Percentiles rank a stretch among this genome's conserved stretches.
Evolutionary conservation across 2,113 vertebrate species (phyloP).

Genomic region (Seriola rivoliana): DNA sequence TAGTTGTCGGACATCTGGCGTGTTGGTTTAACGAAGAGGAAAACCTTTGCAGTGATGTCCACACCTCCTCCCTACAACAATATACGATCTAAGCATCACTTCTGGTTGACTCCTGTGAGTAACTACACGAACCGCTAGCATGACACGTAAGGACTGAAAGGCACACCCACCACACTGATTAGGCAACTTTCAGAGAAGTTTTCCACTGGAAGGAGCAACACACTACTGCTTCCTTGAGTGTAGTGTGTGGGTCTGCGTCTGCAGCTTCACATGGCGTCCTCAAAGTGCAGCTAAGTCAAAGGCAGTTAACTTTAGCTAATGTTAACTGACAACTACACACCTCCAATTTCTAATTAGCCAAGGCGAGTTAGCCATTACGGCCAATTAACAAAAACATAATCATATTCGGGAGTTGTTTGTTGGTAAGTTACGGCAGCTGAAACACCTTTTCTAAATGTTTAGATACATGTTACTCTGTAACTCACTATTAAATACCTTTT

Average conservation of each 20-base stretch:
- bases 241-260: background rate
- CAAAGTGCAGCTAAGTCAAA: background rate
- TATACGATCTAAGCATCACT: conserved; percentile 32
- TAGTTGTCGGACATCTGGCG: conserved; percentile 23
- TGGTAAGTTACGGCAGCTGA: background rate
- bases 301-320: background rate
- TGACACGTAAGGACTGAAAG: conserved; percentile 26
- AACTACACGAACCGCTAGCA: conserved; percentile 15
- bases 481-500: background rate
- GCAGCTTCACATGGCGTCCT: too few species aligned
- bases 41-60: background rate
- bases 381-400: background rate
- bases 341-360: background rate
- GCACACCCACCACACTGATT: conserved; percentile 53
- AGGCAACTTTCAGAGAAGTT: conserved; percentile 14
- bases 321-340: background rate
- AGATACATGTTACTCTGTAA: background rate
- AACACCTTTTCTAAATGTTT: background rate
- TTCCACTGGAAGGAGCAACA: background rate
- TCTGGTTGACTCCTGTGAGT: conserved; percentile 10
- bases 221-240: too few species aligned
- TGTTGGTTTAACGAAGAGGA: background rate
- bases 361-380: background rate
- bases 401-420: background rate
- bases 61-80: background rate